Evolutionary conservation across 2,797 vertebrate species (phyloP).

Genomic region (Octomys mimax): DNA sequence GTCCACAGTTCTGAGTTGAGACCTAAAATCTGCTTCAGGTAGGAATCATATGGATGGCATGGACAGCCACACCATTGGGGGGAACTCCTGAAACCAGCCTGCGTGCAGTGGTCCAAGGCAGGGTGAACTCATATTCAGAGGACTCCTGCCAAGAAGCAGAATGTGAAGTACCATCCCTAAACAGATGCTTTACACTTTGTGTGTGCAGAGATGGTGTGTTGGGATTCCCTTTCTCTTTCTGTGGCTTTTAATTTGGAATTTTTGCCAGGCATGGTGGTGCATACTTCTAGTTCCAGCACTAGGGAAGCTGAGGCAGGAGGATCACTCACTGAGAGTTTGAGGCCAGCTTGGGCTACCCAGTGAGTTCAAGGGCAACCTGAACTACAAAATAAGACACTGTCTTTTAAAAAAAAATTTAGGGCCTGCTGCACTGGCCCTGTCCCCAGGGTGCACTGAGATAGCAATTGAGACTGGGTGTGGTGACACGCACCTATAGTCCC

Average conservation of each 20-base stretch:
- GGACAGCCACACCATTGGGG: slow-evolving; percentile 85
- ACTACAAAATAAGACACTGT: neutral
- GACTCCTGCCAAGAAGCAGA: slow-evolving; percentile 99
- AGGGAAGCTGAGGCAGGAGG: neutral
- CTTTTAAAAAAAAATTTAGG: too few species aligned
- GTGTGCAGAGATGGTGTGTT: slow-evolving; percentile 97
- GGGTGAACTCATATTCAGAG: slow-evolving; percentile 98
- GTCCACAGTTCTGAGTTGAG: slow-evolving; percentile 93
- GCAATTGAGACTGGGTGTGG: too few species aligned
- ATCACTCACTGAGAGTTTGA: neutral
- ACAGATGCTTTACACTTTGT: slow-evolving; percentile 99
- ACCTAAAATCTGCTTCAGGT: slow-evolving; percentile 88
- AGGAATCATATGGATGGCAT: slow-evolving; percentile 76
- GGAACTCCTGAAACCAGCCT: slow-evolving; percentile 96
- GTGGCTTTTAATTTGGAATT: slow-evolving; percentile 86
- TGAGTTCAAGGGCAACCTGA: neutral
- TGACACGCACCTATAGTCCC: too few species aligned
- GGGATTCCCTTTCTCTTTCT: slow-evolving; percentile 29
- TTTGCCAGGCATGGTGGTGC: neutral
- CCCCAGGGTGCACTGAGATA: too few species aligned
- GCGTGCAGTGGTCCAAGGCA: slow-evolving; percentile 97
- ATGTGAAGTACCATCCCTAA: slow-evolving; percentile 99
- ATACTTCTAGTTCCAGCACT: neutral
- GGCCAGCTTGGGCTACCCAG: neutral
- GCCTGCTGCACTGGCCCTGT: too few species aligned